These are phyloP conservation scores for Notiomystis cincta DNA, from an alignment of 2,113 vertebrate genomes.

Conservation along the genomic window DNA sequence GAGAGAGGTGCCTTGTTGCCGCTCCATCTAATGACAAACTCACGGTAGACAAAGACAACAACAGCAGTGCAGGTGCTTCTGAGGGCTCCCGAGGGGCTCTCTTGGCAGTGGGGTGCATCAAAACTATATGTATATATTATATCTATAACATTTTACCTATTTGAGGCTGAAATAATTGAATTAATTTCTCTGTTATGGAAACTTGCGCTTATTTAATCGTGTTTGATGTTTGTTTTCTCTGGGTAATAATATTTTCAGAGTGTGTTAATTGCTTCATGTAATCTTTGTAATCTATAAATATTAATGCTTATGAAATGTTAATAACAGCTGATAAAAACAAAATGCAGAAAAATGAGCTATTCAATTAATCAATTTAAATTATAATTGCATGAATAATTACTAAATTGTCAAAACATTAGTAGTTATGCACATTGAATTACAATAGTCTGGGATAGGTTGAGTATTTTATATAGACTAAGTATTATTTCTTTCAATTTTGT, in stretches of 20 bases:
- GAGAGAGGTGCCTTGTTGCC: not conserved
- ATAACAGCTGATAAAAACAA: not conserved
- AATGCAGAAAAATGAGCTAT: constrained; percentile 14
- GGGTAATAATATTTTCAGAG: constrained; percentile 3
- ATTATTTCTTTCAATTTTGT: not conserved
- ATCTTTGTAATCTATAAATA: constrained; percentile 36
- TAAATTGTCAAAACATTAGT: constrained; percentile 40
- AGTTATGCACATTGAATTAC: not conserved
- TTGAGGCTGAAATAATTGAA: not conserved
- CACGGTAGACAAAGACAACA: not conserved
- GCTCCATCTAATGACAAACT: not conserved
- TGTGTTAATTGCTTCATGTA: constrained; percentile 37
- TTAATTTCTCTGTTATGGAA: not conserved
- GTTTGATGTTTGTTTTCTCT: constrained; percentile 4
- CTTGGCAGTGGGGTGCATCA: not conserved
- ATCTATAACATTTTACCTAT: not conserved
- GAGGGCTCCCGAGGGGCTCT: not conserved
- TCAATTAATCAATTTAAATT: constrained; percentile 32
- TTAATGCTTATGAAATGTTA: constrained; percentile 16
- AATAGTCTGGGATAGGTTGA: not conserved
- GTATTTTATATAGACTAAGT: not conserved
- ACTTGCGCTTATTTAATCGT: not conserved
- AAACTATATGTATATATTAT: not conserved
- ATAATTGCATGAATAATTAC: not conserved
- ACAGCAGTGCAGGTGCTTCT: not conserved